Conservation (phyloP, 2,113 vertebrate species). For the Mormyrus iriodes region DNA sequence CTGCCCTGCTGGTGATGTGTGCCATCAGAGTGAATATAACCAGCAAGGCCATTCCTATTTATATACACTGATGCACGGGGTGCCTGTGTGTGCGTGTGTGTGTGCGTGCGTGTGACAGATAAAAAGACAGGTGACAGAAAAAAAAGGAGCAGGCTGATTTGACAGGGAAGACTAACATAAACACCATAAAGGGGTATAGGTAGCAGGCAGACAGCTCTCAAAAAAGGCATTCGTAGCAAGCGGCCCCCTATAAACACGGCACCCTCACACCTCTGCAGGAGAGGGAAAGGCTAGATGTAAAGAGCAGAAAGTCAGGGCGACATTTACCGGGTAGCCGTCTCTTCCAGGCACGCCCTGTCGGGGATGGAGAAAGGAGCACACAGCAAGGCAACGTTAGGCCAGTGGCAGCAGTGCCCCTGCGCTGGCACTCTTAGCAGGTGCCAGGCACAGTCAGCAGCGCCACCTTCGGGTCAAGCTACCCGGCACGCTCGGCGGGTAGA, state of each 20-base stretch:
- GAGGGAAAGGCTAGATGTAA: not conserved
- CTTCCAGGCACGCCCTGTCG: conserved; percentile 91
- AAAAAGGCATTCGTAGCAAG: not conserved
- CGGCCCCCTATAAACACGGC: not conserved
- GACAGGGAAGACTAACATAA: not conserved
- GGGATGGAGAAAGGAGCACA: conserved; percentile 68
- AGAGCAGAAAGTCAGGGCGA: conserved; percentile 16
- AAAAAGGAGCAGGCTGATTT: not conserved
- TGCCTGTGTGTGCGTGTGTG: not conserved
- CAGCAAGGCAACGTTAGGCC: conserved; percentile 34
- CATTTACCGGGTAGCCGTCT: conserved; percentile 97
- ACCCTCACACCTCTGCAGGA: not conserved
- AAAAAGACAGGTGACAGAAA: not conserved
- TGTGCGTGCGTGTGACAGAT: not conserved
- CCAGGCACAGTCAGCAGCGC: not conserved
- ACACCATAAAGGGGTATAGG: not conserved
- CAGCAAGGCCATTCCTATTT: not conserved
- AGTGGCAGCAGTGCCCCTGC: too few relatives aligned
- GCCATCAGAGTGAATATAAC: not conserved
- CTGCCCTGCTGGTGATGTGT: not conserved
- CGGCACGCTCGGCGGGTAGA: not conserved
- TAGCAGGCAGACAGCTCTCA: not conserved
- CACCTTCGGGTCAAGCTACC: not conserved
- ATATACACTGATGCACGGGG: not conserved
- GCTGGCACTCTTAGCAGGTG: too few relatives aligned